Base-by-base conservation (phyloP, 2,113 vertebrate species). In the Ptilonorhynchus violaceus region DNA sequence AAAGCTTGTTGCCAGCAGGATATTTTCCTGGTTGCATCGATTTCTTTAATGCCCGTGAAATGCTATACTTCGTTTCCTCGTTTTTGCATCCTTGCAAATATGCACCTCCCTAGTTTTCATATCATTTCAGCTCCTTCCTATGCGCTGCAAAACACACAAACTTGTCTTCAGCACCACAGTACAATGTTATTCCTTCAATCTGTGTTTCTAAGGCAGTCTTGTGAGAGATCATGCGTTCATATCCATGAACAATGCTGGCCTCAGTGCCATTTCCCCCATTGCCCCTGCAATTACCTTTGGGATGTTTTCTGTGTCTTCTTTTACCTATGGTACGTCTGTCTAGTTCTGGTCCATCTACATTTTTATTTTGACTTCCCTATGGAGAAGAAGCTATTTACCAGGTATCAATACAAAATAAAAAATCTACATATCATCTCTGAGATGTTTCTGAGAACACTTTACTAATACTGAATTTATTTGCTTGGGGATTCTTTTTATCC, bases 31-130 rank as follows among this genome's bases (percentile, higher is more conserved):
- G 56, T 93, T 58, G 22, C 74, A 69, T 28, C 3, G 0, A 82
- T 75, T 95, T 94, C 60, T 95, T 28, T 88, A 75, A 49, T 11
- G 23, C 10, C 14, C 8, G 1, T 70, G 35, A 39, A 89, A 88
- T 93, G 21, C 31, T 93, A 6, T 19, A 22, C 73, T 93, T 94
- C 33, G 39, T 82, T 91, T 58, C 68, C 46, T 6, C 5, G 1
- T 56, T 78, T 96, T 93, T 91, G 60, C 64, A 67, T 77, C 73
- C 47, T 84, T 85, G 70, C 82, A 89, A 94, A 79, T 85, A 30
- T 3, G 7, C 62, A 55, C 10, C 25, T 93, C 37, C n/a, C 81
- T 85, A 30, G 13, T 89, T 85, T 95, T 89, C 62, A 22, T 68
- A 69, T 50, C 2, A 41, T 72, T 89, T 68, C 42, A 47, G 19